phyloP scores from a whole-genome alignment of 1,140 invertebrate genomes.

The Aphidius ervi region DNA sequence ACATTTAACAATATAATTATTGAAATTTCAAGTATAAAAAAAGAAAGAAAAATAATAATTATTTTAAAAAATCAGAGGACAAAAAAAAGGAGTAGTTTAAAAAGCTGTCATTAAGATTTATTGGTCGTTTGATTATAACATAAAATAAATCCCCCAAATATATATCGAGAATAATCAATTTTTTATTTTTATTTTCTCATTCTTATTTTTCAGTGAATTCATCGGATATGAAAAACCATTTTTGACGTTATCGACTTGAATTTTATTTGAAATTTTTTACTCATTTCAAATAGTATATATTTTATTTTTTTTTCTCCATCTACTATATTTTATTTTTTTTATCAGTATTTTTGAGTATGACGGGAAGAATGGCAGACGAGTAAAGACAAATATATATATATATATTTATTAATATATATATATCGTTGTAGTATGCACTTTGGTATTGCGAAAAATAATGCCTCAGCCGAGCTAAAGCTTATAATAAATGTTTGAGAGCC shows the following conservation, averaged over 20 bases:
- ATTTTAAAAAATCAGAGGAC: no score
- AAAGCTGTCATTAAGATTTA: slow-evolving; percentile 51
- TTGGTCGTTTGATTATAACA: slow-evolving; percentile 27
- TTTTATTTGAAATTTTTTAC: neutral
- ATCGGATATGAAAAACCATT: slow-evolving; percentile 22
- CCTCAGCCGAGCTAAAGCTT: slow-evolving; percentile 38
- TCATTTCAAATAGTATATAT: neutral
- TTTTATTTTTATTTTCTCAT: neutral
- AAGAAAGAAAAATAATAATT: no score
- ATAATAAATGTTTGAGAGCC: slow-evolving; percentile 45
- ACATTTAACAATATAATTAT: no score
- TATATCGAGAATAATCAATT: slow-evolving; percentile 13
- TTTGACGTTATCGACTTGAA: slow-evolving; percentile 12
- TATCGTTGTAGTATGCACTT: slow-evolving; percentile 19
- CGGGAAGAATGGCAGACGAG: slow-evolving; percentile 15
- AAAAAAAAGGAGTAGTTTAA: slow-evolving; percentile 35
- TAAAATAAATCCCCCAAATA: neutral
- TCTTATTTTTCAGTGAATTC: slow-evolving; percentile 18
- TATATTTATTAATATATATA: neutral
- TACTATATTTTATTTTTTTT: neutral
- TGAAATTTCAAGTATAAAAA: no score
- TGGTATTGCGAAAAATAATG: slow-evolving; percentile 29
- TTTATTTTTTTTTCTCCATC: neutral
- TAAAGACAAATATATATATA: neutral
- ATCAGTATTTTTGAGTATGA: slow-evolving; percentile 17